These are phyloP conservation scores for Lepus timidus DNA, from an alignment of 2,113 vertebrate species.

Conservation along the genomic window DNA sequence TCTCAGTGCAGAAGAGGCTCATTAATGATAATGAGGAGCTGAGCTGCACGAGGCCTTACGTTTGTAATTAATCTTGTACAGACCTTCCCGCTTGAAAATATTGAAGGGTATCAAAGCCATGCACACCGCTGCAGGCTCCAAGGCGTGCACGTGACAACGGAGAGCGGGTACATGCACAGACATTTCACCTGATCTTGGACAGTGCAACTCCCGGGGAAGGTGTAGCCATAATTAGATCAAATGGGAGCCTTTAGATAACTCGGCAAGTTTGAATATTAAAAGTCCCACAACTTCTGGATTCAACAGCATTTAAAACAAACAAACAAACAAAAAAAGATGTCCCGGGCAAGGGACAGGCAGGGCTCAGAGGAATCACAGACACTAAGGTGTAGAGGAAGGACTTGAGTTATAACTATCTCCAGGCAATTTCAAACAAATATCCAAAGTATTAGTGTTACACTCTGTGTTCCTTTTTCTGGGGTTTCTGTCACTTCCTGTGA, in stretches of 20 bases:
- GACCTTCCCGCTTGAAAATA: constrained; percentile 83
- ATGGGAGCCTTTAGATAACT: constrained; percentile 49
- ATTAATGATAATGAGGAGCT: constrained; percentile 85
- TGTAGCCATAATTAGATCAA: constrained; percentile 39
- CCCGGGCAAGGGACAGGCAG: background rate
- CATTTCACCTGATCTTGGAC: constrained; percentile 1
- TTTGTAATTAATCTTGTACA: constrained; percentile 84
- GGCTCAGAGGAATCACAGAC: background rate
- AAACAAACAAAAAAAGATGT: background rate
- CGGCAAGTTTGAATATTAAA: background rate
- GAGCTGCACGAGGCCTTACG: constrained; percentile 76
- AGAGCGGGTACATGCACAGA: constrained; percentile 9
- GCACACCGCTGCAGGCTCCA: background rate
- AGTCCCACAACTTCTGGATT: background rate
- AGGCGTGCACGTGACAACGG: background rate
- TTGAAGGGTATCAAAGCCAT: constrained; percentile 65
- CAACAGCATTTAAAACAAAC: background rate
- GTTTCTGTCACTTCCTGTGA: constrained; percentile 84
- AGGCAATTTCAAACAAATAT: constrained; percentile 83
- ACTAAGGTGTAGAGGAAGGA: constrained; percentile 58
- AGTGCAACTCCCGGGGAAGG: constrained; percentile 28
- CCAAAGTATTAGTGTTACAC: constrained; percentile 77
- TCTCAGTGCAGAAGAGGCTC: constrained; percentile 81
- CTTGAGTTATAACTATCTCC: constrained; percentile 77
- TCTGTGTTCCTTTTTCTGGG: constrained; percentile 82